These are phyloP conservation scores for Clistopyga incitator DNA, from an alignment of 2,888 invertebrate species.

Conservation along the genomic window DNA sequence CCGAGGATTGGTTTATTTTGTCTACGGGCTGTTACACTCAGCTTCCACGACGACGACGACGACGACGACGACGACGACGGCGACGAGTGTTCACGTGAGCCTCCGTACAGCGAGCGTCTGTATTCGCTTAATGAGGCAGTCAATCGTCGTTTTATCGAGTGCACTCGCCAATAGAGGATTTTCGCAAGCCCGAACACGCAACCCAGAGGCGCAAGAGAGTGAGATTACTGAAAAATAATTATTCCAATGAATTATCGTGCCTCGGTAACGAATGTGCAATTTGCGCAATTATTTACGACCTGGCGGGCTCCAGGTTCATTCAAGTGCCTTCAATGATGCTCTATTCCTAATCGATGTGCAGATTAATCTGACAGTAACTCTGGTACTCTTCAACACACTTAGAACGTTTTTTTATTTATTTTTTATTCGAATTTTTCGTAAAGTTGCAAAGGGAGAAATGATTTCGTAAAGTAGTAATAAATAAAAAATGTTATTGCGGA, in stretches of 20 bases:
- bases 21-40: slow-evolving; percentile 64
- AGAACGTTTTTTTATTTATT: not conserved
- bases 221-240: slow-evolving; percentile 52
- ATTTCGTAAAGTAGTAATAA: too few species aligned
- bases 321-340: slow-evolving; percentile 8
- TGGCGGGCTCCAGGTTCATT: slow-evolving; percentile 16
- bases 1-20: slow-evolving; percentile 63
- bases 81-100: slow-evolving; percentile 41
- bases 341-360: slow-evolving; percentile 4
- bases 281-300: slow-evolving; percentile 55
- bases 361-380: not conserved
- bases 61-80: slow-evolving; percentile 22
- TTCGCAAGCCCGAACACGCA: slow-evolving; percentile 22
- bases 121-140: slow-evolving; percentile 76
- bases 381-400: not conserved
- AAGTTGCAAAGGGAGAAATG: not conserved
- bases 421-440: not conserved
- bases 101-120: slow-evolving; percentile 69
- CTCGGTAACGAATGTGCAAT: slow-evolving; percentile 50
- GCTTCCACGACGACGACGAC: slow-evolving; percentile 36
- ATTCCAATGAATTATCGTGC: slow-evolving; percentile 53
- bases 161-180: slow-evolving; percentile 49
- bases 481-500: not conserved
- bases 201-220: slow-evolving; percentile 3
- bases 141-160: slow-evolving; percentile 76